Evolutionary conservation across 2,797 vertebrate genomes (phyloP), one percentile per base, ranked within the genome.

Genomic region (Hemibagrus guttatus): DNA sequence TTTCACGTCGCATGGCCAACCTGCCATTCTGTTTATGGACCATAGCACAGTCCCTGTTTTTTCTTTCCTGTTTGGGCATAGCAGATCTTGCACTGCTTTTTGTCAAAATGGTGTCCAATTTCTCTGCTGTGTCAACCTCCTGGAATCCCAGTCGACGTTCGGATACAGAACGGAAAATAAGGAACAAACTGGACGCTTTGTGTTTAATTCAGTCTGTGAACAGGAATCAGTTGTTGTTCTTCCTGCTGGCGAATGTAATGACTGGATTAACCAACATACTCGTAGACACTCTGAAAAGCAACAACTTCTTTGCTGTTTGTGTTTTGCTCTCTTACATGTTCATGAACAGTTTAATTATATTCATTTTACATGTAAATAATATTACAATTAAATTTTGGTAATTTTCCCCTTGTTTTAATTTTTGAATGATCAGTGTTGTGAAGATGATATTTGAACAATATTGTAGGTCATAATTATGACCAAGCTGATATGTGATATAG

Each of bases 1-100:
- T 97, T 81, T 99, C 98, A 78, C 97, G 98, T 49, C 96, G 98
- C 86, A 89, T 98, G 92, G 97, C 96, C 19, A 99, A 99, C 84
- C 92, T 99, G 12, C 91, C 98, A 4, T 99, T 97, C 93, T 97
- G 95, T 91, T 19, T 97, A 2, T 99, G 98, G 98, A 95, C 93
- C 72, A 87, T 97, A 4, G 96, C 96, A 49, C 96, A 97, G 90
- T 96, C 95, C 46, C 90, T 98, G 87, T 92, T 94, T 49, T 95
- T 98, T 54, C 92, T 99, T 17, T 90, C 89, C 85, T 95, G 89
- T 16, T 93, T 98, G 0, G 91, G 96, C 81, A 14, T 92, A 0
- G 90, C 92, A 2, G 97, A 99, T 89, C 89, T 98, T 82, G 0
- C 91, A 78, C 61, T 99, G 84, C 91, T 96, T 63, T 97, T 97